A percentile compares a stretch with the other conserved stretches of the same genome.
phyloP scores from a whole-genome alignment of 2,113 vertebrate species.

The Melanocharis versteri region DNA sequence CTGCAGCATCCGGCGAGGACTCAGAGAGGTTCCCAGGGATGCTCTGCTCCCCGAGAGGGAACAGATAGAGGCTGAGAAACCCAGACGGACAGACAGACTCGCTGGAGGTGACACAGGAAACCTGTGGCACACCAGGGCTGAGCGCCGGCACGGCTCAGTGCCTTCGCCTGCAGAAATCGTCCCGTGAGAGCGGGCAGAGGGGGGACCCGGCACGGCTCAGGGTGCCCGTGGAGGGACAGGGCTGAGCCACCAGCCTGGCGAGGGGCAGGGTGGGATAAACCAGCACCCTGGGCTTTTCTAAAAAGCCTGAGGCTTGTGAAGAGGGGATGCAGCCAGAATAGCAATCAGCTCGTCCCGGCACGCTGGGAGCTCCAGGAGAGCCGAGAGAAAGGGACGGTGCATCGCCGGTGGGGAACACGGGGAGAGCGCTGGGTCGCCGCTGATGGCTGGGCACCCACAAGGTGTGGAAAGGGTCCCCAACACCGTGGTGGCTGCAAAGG shows the following conservation, averaged over 20 bases:
- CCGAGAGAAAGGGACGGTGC: neutral
- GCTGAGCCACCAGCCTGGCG: neutral
- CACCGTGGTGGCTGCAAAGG: rapidly evolving
- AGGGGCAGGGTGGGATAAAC: neutral
- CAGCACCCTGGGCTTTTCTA: neutral
- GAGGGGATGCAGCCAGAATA: neutral
- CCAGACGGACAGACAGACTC: neutral
- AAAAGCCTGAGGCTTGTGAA: neutral
- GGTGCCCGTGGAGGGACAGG: neutral
- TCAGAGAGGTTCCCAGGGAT: neutral
- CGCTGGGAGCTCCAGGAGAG: neutral
- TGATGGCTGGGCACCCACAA: rapidly evolving
- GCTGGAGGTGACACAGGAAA: slow-evolving; percentile 7
- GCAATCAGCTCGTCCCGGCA: neutral
- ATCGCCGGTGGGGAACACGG: rapidly evolving
- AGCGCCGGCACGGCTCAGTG: neutral
- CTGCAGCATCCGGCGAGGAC: rapidly evolving
- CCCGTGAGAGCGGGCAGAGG: rapidly evolving
- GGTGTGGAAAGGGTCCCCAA: neutral
- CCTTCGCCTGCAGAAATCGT: neutral
- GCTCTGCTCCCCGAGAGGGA: neutral
- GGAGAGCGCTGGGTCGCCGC: neutral
- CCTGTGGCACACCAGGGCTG: neutral
- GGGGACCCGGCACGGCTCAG: rapidly evolving
- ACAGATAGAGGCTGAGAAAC: rapidly evolving